These are phyloP conservation scores for Philopedon plagiatum DNA, from an alignment of 2,888 invertebrate genomes.

Conservation along the genomic window DNA sequence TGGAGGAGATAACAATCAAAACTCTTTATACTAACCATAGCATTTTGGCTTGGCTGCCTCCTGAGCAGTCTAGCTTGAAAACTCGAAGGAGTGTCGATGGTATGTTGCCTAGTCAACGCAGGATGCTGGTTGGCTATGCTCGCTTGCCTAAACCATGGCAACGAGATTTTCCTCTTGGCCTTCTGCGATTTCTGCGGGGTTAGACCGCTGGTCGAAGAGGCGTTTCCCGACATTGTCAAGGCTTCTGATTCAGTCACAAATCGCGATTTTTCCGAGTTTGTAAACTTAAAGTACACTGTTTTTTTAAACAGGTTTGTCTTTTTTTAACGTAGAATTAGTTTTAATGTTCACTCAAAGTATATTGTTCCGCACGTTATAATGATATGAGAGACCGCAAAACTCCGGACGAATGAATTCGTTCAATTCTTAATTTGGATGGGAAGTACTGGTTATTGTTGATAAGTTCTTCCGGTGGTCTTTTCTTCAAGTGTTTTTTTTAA, in stretches of 20 bases:
- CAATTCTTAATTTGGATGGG: neutral
- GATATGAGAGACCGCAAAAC: neutral
- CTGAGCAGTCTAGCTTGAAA: slow-evolving; percentile 84
- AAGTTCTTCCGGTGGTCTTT: neutral
- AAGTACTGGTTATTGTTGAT: neutral
- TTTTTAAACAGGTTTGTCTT: too few species aligned
- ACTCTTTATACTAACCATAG: slow-evolving; percentile 64
- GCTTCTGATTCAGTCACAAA: neutral
- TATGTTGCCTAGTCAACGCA: slow-evolving; percentile 86
- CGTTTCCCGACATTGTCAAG: slow-evolving; percentile 33
- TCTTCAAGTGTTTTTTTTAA: neutral
- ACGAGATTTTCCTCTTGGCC: slow-evolving; percentile 86
- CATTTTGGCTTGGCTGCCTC: slow-evolving; percentile 76
- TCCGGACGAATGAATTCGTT: neutral
- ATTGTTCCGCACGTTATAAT: neutral
- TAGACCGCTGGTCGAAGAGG: slow-evolving; percentile 20
- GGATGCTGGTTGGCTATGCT: slow-evolving; percentile 83
- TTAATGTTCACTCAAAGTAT: neutral
- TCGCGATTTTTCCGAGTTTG: neutral
- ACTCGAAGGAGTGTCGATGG: slow-evolving; percentile 91
- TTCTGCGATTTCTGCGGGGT: slow-evolving; percentile 72
- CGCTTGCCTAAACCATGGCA: slow-evolving; percentile 91
- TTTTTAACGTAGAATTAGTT: too few species aligned
- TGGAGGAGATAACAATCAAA: too few species aligned
- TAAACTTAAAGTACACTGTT: neutral